Evolutionary conservation across 2,888 invertebrate species (phyloP).

Genomic region (Hydrotaea diabolus): DNA sequence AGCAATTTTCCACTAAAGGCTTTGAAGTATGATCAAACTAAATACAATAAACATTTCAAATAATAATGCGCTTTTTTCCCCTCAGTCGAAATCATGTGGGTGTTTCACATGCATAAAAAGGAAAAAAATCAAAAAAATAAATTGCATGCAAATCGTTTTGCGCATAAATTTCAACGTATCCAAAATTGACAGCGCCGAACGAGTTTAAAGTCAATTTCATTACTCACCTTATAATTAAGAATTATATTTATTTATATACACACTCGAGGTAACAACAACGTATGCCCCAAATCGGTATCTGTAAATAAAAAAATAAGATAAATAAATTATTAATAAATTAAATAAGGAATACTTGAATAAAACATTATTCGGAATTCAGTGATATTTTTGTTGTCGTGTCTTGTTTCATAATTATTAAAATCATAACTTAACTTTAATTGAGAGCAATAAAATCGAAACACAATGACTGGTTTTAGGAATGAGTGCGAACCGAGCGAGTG

Average conservation of each 20-base stretch:
- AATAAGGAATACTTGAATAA: constrained; percentile 42
- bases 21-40: not conserved
- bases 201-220: not conserved
- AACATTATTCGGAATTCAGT: constrained; percentile 21
- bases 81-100: constrained; percentile 37
- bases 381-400: not conserved
- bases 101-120: too few species aligned
- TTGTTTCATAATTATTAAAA: not conserved
- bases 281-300: constrained; percentile 43
- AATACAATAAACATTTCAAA: constrained; percentile 18
- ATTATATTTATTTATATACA: constrained; percentile 47
- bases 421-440: constrained; percentile 8
- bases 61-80: not conserved
- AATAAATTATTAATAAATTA: constrained; percentile 16
- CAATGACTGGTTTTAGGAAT: not conserved
- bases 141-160: constrained; percentile 18
- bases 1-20: constrained; percentile 1
- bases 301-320: constrained; percentile 50
- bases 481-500: too few species aligned
- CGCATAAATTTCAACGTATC: not conserved
- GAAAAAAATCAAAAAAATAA: constrained; percentile 42
- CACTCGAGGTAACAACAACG: constrained; percentile 32
- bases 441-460: not conserved
- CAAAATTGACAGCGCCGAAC: not conserved
- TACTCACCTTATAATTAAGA: constrained; percentile 64